Base-by-base conservation (phyloP, 2,797 vertebrate species). In the Xenentodon cancila region DNA sequence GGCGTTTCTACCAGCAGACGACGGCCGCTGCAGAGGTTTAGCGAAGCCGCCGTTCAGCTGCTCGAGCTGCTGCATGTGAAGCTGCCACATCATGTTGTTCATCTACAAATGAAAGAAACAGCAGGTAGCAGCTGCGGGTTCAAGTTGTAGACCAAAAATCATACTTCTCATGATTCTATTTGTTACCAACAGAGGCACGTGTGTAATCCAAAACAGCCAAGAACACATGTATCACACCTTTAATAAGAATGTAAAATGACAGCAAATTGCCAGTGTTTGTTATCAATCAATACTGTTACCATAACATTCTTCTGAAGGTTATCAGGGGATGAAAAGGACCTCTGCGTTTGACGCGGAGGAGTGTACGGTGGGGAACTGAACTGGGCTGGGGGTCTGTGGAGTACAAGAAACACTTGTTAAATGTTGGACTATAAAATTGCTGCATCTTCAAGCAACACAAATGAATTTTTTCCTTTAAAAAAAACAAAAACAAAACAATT, bases 261-360 rank as follows among this genome's bases (percentile, higher is more conserved):
- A n/a, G n/a, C n/a, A n/a, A n/a, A n/a, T n/a, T n/a, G n/a, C n/a
- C n/a, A n/a, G n/a, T n/a, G 9, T 37, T 37, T 15, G 5, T 25
- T 17, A 22, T 4, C 55, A 45, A 18, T 8, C 2, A 6, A 22
- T 54, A 82, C 53, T 0, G 1, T 61, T 91, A 98, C 97, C 95
- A 93, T 75, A 0, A 81, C 95, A 68, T 96, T 92, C 78, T 95
- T 95, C 73, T 97, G 96, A 60, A 96, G 93, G 85, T 74, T 94
- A 8, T 97, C 95, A 0, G 93, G 89, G 15, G 92, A 84, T 0
- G 91, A 89, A 64, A 90, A 92, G 1, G 92, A 86, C 62, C 94
- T 93, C 73, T 95, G 95, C 56, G 91, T 68, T 52, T 79, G 85
- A 53, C 92, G 64, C 0, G 86, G 85, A 71, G 92, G 75, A 0